Conservation (phyloP, 2,888 invertebrate genomes). For the Dinocampus coccinellae region DNA sequence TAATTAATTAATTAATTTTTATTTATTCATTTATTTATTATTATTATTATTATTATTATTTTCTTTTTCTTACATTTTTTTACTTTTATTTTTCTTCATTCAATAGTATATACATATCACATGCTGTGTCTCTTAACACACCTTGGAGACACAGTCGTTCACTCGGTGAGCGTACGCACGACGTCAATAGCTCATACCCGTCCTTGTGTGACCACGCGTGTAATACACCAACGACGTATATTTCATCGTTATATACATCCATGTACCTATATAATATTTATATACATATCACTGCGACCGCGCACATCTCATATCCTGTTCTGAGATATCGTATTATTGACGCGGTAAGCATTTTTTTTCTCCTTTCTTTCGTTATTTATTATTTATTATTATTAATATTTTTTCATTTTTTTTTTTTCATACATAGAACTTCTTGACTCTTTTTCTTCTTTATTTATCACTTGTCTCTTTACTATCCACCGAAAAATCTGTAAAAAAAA, state of each 20-base stretch:
- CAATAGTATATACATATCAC: neutral
- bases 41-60: too few relatives aligned
- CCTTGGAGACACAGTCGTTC: conserved; percentile 24
- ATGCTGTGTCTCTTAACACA: neutral
- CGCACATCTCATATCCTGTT: conserved; percentile 34
- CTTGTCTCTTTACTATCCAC: neutral
- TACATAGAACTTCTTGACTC: neutral
- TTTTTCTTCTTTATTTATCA: neutral
- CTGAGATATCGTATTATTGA: conserved; percentile 29
- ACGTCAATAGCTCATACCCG: conserved; percentile 22
- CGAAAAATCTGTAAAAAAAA: neutral
- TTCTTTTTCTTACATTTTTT: too few relatives aligned
- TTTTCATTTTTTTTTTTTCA: neutral
- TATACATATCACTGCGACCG: conserved; percentile 17
- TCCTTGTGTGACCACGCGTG: conserved; percentile 23
- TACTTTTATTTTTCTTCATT: too few relatives aligned
- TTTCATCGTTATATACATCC: neutral
- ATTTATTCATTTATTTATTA: too few relatives aligned
- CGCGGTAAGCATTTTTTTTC: conserved; percentile 24
- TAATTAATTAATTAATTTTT: too few relatives aligned
- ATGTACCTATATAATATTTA: conserved; percentile 3
- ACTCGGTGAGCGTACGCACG: conserved; percentile 2
- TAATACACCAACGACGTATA: neutral
- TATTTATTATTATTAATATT: neutral
- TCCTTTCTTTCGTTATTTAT: neutral